Evolutionary conservation across 2,113 vertebrate genomes (phyloP).

Genomic region (Microtus montanus): DNA sequence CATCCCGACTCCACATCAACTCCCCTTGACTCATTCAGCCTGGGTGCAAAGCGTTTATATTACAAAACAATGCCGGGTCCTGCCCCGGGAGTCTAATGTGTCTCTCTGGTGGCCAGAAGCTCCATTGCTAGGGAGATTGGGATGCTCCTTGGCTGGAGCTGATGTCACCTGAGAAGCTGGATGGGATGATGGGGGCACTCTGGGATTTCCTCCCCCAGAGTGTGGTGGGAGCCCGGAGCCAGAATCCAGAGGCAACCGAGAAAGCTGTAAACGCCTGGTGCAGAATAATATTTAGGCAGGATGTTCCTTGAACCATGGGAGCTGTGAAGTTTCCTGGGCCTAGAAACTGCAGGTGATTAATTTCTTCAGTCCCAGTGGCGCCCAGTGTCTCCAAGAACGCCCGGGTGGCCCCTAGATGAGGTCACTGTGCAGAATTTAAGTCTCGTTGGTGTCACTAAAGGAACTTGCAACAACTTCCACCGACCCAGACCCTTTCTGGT

Average conservation of each 20-base stretch:
- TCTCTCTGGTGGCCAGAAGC: slow-evolving; percentile 60
- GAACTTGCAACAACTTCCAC: background rate
- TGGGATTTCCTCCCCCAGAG: slow-evolving; percentile 34
- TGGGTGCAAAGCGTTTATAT: slow-evolving; percentile 83
- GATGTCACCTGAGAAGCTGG: background rate
- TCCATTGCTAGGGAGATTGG: background rate
- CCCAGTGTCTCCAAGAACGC: background rate
- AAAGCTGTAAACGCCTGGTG: background rate
- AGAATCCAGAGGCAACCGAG: slow-evolving; percentile 14
- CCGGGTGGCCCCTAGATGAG: background rate
- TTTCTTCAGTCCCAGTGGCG: slow-evolving; percentile 34
- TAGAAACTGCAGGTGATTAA: slow-evolving; percentile 52
- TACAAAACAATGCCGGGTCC: slow-evolving; percentile 82
- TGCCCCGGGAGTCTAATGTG: slow-evolving; percentile 58
- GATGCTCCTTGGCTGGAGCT: slow-evolving; percentile 22
- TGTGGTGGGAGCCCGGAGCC: background rate
- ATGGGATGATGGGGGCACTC: background rate
- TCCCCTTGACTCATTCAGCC: slow-evolving; percentile 83
- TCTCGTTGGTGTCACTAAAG: background rate
- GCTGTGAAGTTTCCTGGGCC: background rate
- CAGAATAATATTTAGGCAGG: slow-evolving; percentile 24
- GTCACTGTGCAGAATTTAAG: background rate
- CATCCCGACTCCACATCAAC: slow-evolving; percentile 83
- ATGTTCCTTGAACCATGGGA: slow-evolving; percentile 54
- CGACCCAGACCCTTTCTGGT: slow-evolving; percentile 15